A percentile compares a stretch with the other conserved stretches of the same genome.
These are phyloP conservation scores for Oncorhynchus keta DNA, from an alignment of 2,113 vertebrate species.

Conservation along the genomic window DNA sequence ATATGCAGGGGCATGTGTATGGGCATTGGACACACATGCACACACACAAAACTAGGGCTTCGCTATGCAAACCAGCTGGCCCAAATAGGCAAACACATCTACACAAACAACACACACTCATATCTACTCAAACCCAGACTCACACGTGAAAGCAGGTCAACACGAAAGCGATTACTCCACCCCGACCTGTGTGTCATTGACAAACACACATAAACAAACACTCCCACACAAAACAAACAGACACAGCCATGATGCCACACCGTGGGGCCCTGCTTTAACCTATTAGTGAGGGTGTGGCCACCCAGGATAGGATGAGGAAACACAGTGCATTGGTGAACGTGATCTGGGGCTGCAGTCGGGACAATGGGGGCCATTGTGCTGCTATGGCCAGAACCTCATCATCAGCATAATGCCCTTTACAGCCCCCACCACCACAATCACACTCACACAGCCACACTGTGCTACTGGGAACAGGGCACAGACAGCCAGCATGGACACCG, in stretches of 20 bases:
- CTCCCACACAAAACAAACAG: not conserved
- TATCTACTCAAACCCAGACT: not conserved
- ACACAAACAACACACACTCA: too few species aligned
- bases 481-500: conserved; percentile 1
- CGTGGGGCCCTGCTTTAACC: not conserved
- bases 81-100: not conserved
- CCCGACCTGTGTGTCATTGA: not conserved
- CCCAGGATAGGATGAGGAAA: conserved; percentile 62
- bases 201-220: not conserved
- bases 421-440: not conserved
- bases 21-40: not conserved
- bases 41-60: conserved; percentile 10
- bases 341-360: conserved; percentile 55
- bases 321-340: conserved; percentile 60
- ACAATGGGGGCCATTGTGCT: conserved; percentile 70
- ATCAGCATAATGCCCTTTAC: conserved; percentile 61
- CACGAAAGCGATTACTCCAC: not conserved
- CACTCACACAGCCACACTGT: conserved; percentile 10
- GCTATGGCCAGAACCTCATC: conserved; percentile 45
- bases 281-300: conserved; percentile 51
- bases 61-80: conserved; percentile 23
- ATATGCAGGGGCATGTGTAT: not conserved
- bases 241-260: not conserved
- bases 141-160: not conserved
- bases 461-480: not conserved